Base-by-base conservation (phyloP, 2,113 vertebrate species). In the Ptilonorhynchus violaceus region DNA sequence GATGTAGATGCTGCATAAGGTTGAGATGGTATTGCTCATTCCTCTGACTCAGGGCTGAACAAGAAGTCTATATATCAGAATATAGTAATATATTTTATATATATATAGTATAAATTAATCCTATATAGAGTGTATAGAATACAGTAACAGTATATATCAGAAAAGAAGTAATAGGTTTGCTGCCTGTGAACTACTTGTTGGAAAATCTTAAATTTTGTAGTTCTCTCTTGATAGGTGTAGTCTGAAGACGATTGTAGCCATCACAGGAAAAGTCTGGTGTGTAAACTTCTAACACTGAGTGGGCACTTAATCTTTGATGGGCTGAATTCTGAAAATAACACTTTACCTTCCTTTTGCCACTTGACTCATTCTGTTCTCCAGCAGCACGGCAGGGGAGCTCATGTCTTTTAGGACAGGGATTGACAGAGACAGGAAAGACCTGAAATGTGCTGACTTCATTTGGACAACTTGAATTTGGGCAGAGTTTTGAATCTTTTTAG, bases 211-310 rank as follows among this genome's bases (percentile, higher is more conserved):
- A 41, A 33, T 60, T 44, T 39, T 60, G 7, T 17, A 52, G 21
- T 5, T 80, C 22, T 37, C 2, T 19, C 7, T 55, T 0, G 0
- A 8, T 3, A 22, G 16, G 35, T 49, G 10, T 17, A 56, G 30
- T 16, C 39, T 64, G 33, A 41, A 44, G 33, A 12, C 17, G 31
- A 33, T 3, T 11, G n/a, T 9, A 46, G 15, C 18, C 19, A 55
- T 15, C 46, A 20, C 0, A 84, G 27, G 15, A 80, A 58, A 66
- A 76, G 6, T 31, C n/a, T 44, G 56, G 14, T 25, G 31, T 33
- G 16, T 19, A 47, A 70, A 47, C 13, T 7, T 17, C 47, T 60
- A 28, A 46, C 0, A 2, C 0, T 15, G 60, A 39, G 11, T 3
- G 2, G 25, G 21, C 16, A 33, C 20, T 44, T 44, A 41, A 35